A percentile compares a stretch with the other conserved stretches of the same genome.
These are phyloP conservation scores for Apistogramma diplotaenia DNA, from an alignment of 2,113 vertebrate genomes.

Conservation along the genomic window DNA sequence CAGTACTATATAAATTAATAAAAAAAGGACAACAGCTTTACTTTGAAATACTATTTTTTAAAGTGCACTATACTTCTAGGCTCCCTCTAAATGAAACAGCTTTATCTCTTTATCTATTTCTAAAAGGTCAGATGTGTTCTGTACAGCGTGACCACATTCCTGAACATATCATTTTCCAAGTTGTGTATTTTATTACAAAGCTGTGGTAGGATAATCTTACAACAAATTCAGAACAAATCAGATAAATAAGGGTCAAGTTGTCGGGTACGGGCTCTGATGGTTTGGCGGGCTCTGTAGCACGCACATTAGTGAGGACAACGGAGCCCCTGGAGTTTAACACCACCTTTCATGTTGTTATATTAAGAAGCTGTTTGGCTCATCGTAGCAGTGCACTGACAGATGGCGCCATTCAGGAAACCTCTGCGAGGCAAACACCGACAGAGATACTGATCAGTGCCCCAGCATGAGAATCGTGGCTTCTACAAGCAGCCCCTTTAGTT, in stretches of 20 bases:
- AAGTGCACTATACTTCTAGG: not conserved
- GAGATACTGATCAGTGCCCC: constrained; percentile 45
- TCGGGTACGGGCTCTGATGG: constrained; percentile 7
- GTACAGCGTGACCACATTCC: not conserved
- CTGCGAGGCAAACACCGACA: not conserved
- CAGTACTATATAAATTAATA: not conserved
- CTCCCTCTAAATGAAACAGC: not conserved
- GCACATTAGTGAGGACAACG: constrained; percentile 35
- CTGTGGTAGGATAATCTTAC: not conserved
- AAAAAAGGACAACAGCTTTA: not conserved
- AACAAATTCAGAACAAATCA: not conserved
- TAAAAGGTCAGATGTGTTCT: not conserved
- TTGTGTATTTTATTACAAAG: not conserved
- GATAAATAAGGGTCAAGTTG: constrained; percentile 32
- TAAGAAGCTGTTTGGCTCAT: constrained; percentile 8
- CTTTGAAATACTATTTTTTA: not conserved
- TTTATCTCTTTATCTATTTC: not conserved
- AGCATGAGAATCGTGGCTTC: constrained; percentile 25
- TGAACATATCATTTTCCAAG: not conserved
- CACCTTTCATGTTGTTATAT: constrained; percentile 23
- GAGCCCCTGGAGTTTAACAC: constrained; percentile 16
- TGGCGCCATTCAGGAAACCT: not conserved
- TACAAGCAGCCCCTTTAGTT: not conserved
- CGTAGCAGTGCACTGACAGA: constrained; percentile 15
- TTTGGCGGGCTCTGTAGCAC: not conserved